Base-by-base conservation (phyloP, 2,113 vertebrate genomes). In the Pelobates fuscus region DNA sequence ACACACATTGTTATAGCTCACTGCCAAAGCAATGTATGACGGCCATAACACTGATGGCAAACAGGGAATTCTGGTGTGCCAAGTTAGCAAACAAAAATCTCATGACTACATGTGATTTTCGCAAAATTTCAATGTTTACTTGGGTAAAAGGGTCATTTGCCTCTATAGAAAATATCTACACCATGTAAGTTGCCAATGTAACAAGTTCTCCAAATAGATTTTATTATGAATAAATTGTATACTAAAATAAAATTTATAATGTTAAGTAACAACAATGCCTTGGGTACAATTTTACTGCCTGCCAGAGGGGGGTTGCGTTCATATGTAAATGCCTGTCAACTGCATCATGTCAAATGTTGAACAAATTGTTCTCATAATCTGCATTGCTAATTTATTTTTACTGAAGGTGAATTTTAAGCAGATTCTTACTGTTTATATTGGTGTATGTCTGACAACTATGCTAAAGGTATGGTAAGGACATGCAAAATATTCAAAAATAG, bases 351-450 rank as follows among this genome's bases (percentile, higher is more conserved):
- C 25, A 60, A 58, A 24, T 2, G 14, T 14, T 12, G 58, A 27
- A 60, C 15, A 60, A 29, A 27, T 60, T 27, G 24, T 60, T 60
- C 25, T 60, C 26, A 4, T 17, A 23, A 60, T 60, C 25, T 60
- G 58, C 58, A 60, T 60, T 60, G 58, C 58, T 60, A 60, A 60
- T 60, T 14, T 60, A 29, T 60, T 60, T 60, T 12, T 24, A 27
- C 24, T 60, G 1, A 60, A 60, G 25, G 12, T 1, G 58, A 60
- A 27, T 26, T 60, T 60, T 26, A 60, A 29, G 12, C 58, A 2
- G 23, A 12, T 8, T 5, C 26, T 3, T 25, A 29, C 15, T 60
- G 58, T 27, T 60, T 60, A 21, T 10, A 27, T 29, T 60, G 23
- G 17, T 27, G 14, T 12, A 29, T 23, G 26, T 60, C 23, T 29